Evolutionary conservation across 2,113 vertebrate species (phyloP), one percentile per base, ranked within the genome.

Genomic region (Nannospalax galili): DNA sequence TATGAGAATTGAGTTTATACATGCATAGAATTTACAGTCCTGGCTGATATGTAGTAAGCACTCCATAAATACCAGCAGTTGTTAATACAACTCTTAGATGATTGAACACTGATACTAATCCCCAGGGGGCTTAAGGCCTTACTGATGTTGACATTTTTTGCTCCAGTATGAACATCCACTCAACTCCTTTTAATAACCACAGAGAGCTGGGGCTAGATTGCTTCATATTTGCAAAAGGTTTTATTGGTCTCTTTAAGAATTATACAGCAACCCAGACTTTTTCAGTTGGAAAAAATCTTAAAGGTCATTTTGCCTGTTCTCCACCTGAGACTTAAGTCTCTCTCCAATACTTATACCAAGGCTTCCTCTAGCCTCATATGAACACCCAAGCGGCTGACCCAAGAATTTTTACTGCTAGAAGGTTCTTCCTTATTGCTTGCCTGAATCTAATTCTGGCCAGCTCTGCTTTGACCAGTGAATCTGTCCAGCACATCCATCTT

Each of bases 181-280:
- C 78, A 45, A 62, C 37, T 92, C 40, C 78, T 72, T 7, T 89
- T 93, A 88, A 93, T 79, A 95, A 93, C 15, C 72, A 22, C 78
- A 52, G 1, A 56, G n/a, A 42, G 35, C 92, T 58, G 24, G 20
- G 45, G 28, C 79, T 84, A 4, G 16, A 81, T 11, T 24, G 20
- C n/a, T 70, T 93, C 74, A 3, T 95, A 45, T 96, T 97, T 96
- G 80, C 84, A 88, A 80, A 93, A 48, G 80, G 37, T 58, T 96
- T 94, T 88, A 64, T 56, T 88, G 22, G 28, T 90, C 80, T 89
- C 64, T 74, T 58, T 88, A 92, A 89, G 65, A 93, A 90, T 91
- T 84, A 87, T 37, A 64, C 72, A 90, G 52, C 72, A 79, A 80
- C 58, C 3, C 67, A 45, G 79, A 40, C 65, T 84, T n/a, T 72